Evolutionary conservation across 2,888 invertebrate genomes (phyloP).

Genomic region (Panopea generosa): DNA sequence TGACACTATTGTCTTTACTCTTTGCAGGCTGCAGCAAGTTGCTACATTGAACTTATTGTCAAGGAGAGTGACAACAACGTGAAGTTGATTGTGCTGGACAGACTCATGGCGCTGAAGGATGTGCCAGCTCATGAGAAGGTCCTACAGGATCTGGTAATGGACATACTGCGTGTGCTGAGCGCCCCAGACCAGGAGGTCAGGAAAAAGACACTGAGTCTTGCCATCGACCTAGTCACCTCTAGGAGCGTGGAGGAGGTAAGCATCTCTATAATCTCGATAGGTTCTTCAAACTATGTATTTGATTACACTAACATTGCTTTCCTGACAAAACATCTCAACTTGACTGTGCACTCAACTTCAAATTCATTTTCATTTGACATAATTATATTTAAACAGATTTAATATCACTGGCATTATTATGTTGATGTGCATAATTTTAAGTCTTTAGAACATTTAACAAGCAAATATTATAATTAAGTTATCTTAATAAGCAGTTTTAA

Average conservation of each 20-base stretch:
- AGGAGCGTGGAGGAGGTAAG: conserved; percentile 94
- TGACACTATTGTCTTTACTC: too few relatives aligned
- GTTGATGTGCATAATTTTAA: too few relatives aligned
- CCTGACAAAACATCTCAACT: too few relatives aligned
- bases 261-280: background rate
- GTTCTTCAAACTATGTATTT: too few relatives aligned
- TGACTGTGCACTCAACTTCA: too few relatives aligned
- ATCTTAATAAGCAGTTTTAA: too few relatives aligned
- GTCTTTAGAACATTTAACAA: too few relatives aligned
- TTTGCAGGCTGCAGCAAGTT: conserved; percentile 94
- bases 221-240: conserved; percentile 95
- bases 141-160: conserved; percentile 96
- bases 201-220: conserved; percentile 92
- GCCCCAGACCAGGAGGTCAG: conserved; percentile 98
- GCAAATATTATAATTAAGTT: too few relatives aligned
- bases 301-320: too few relatives aligned
- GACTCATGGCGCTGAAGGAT: conserved; percentile 94
- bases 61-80: conserved; percentile 99
- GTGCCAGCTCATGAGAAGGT: conserved; percentile 93
- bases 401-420: too few relatives aligned
- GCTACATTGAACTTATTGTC: conserved; percentile 99
- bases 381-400: too few relatives aligned
- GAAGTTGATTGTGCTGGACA: conserved; percentile 98
- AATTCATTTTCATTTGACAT: too few relatives aligned
- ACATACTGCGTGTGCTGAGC: conserved; percentile 96